Percentiles rank a stretch among this genome's conserved stretches.
Evolutionary conservation across 2,888 invertebrate species (phyloP).

Genomic region (Lapara coniferarum): DNA sequence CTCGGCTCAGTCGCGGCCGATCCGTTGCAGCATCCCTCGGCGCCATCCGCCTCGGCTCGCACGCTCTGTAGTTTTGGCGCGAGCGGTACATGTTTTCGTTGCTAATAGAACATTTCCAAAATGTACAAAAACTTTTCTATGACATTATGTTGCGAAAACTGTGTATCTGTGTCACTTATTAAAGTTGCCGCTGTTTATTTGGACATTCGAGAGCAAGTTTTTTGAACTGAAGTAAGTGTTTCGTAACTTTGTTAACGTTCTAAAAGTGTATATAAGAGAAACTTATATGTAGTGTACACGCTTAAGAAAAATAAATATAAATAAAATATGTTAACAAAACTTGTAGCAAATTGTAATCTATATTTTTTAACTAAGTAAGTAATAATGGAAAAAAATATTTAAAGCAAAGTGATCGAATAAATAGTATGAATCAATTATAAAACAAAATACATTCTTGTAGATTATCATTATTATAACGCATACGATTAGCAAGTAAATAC

Average conservation of each 20-base stretch:
- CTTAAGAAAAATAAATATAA: neutral
- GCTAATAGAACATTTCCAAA: neutral
- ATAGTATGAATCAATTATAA: neutral
- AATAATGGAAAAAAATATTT: too few species aligned
- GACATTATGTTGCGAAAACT: constrained; percentile 34
- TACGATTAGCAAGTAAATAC: too few species aligned
- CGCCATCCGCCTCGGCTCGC: constrained; percentile 33
- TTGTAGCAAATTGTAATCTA: neutral
- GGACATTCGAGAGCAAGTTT: constrained; percentile 38
- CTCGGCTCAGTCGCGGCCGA: constrained; percentile 72
- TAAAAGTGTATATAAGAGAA: neutral
- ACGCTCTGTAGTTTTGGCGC: constrained; percentile 44
- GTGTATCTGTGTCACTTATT: constrained; percentile 44
- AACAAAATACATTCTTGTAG: neutral
- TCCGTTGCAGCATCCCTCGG: constrained; percentile 47
- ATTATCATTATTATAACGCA: neutral
- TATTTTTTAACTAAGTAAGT: too few species aligned
- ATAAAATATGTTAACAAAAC: neutral
- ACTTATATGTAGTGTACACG: neutral
- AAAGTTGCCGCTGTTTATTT: constrained; percentile 39
- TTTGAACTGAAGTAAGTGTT: constrained; percentile 47
- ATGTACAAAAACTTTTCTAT: constrained; percentile 36
- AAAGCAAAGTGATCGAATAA: neutral
- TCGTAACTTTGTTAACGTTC: constrained; percentile 10
- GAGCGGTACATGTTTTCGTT: constrained; percentile 28